These are phyloP conservation scores for Misgurnus anguillicaudatus DNA, from an alignment of 2,113 vertebrate species.

Conservation along the genomic window DNA sequence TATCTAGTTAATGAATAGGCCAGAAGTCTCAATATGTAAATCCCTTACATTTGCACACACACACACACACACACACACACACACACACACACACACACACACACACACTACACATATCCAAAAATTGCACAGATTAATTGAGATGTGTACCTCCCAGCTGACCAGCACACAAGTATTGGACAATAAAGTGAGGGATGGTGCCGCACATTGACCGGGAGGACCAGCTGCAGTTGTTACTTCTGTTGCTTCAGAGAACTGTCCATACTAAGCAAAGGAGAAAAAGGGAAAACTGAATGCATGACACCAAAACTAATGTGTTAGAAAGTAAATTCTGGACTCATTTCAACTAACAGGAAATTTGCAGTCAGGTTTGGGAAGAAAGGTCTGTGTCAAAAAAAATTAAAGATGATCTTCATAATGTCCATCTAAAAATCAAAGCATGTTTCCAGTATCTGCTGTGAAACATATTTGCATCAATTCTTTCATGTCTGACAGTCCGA, in stretches of 20 bases:
- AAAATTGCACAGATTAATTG: background rate
- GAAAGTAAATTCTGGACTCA: background rate
- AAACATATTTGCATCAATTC: background rate
- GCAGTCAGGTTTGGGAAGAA: no score
- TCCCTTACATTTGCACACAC: no score
- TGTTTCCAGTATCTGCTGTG: background rate
- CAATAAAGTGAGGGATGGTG: constrained; percentile 82
- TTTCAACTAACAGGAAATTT: background rate
- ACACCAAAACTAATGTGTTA: background rate
- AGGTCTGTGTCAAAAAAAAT: background rate
- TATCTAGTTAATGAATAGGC: no score
- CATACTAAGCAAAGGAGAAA: constrained; percentile 72
- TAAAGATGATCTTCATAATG: background rate
- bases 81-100: no score
- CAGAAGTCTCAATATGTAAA: no score
- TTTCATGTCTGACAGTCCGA: background rate
- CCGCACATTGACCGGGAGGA: constrained; percentile 88
- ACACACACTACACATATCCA: no score
- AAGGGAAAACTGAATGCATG: background rate
- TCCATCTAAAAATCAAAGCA: constrained; percentile 9
- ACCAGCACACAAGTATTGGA: constrained; percentile 81
- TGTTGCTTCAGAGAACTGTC: constrained; percentile 81
- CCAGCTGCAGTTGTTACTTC: constrained; percentile 90
- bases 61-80: no score
- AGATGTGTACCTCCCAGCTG: constrained; percentile 86